Conservation (phyloP, 1,140 invertebrate species). For the Agrilus planipennis region DNA sequence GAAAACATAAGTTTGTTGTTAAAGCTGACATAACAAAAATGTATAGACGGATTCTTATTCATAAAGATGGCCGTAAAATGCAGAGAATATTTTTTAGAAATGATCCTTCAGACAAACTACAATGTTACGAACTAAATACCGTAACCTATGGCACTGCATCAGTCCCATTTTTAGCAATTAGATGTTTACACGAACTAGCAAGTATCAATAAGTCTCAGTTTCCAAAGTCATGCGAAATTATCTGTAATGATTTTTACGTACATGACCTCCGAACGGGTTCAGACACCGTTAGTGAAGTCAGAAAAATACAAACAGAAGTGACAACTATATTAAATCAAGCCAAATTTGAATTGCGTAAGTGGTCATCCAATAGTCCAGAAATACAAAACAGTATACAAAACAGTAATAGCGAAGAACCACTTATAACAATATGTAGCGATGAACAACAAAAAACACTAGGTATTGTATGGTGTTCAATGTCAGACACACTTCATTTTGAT, state of each 20-base stretch:
- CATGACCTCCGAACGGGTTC: background rate
- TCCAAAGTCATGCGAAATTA: background rate
- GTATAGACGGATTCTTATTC: background rate
- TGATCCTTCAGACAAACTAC: background rate
- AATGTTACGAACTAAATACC: background rate
- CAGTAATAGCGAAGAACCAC: too few relatives aligned
- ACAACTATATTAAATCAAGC: background rate
- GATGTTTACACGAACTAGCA: constrained; percentile 1
- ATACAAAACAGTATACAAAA: too few relatives aligned
- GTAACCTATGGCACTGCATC: background rate
- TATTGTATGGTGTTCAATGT: too few relatives aligned
- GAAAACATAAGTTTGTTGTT: background rate
- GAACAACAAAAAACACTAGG: too few relatives aligned
- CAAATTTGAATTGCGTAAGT: background rate
- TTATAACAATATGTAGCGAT: too few relatives aligned
- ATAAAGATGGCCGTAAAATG: background rate
- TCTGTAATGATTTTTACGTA: background rate
- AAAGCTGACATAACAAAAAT: constrained; percentile 3
- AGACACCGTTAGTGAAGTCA: background rate
- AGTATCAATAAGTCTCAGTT: too few relatives aligned
- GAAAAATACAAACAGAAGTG: background rate
- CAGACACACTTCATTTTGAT: too few relatives aligned
- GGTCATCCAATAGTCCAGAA: background rate
- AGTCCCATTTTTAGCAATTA: background rate
- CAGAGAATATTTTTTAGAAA: constrained; percentile 2